Evolutionary conservation across 2,888 invertebrate genomes (phyloP), one percentile per base, ranked within the genome.

Genomic region (Drosophila colorata): DNA sequence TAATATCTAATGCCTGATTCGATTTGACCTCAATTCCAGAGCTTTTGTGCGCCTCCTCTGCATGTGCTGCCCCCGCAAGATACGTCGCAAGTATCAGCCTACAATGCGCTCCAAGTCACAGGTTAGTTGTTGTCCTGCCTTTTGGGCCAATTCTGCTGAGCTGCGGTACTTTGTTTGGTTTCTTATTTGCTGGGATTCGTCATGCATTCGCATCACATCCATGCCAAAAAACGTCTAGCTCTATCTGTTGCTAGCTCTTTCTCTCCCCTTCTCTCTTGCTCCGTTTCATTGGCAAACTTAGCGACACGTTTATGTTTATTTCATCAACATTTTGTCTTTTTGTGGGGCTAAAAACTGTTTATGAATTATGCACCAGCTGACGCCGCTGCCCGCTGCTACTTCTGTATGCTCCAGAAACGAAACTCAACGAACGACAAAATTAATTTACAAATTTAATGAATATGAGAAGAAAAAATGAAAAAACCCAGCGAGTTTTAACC

Each of bases 1-100:
- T 8, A 2, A 9, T 14, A 3, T 9, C 16, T 18, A 16, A 37
- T 23, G n/a, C 9, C 6, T n/a, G 8, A 31, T 37, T 43, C 28
- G 47, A 28, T 25, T 41, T 53, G 47, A 11, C 37, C 43, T 63
- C 41, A 35, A 46, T 94, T 95, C 20, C 95, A 97, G 98, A 93
- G 98, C 98, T 18, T 98, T 98, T 92, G 95, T 97, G 60, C 95
- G 98, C 90, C 97, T 98, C 87, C 93, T 98, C 66, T 98, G 98
- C 93, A 95, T 95, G 47, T 98, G 97, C 93, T 97, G 97, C 92
- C 97, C 97, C 2, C 94, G 96, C 80, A 95, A 95, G 90, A 94
- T 97, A 83, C 94, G 96, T 79, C 94, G 96, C 91, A 95, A 96
- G 93, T 97, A 97, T 93, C 95, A 97, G 90, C 96, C 96, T 20